These are phyloP conservation scores for Megalurothrips usitatus DNA, from an alignment of 2,888 invertebrate genomes.

Conservation along the genomic window DNA sequence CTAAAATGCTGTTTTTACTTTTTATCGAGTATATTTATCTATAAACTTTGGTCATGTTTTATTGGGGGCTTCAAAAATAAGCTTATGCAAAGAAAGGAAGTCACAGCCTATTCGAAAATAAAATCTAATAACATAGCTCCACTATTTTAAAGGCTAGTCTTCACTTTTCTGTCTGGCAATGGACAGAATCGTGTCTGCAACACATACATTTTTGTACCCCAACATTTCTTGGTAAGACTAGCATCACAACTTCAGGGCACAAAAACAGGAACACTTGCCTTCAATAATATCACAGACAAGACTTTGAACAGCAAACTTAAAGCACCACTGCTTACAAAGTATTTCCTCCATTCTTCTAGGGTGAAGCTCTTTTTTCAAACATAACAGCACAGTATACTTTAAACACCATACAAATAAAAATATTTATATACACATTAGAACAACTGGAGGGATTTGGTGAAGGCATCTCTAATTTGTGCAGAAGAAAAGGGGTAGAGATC, in stretches of 20 bases:
- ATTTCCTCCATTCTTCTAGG: neutral
- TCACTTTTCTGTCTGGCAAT: neutral
- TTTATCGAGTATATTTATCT: neutral
- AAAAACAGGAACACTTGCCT: neutral
- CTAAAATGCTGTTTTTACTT: too few species aligned
- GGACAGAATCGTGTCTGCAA: too few species aligned
- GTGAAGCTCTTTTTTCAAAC: neutral
- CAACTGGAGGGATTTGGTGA: conserved; percentile 15
- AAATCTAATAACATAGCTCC: neutral
- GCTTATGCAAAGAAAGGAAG: conserved; percentile 9
- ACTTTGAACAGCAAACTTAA: conserved; percentile 5
- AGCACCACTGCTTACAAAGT: conserved; percentile 6
- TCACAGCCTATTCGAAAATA: conserved; percentile 11
- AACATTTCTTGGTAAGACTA: neutral
- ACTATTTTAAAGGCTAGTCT: neutral
- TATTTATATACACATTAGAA: neutral
- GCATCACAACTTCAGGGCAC: neutral
- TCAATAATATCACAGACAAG: conserved; percentile 20
- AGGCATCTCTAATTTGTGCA: conserved; percentile 20
- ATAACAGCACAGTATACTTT: neutral
- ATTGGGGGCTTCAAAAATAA: neutral
- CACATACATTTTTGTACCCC: too few species aligned
- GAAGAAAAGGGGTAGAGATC: neutral
- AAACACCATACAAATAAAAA: neutral
- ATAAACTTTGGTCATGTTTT: neutral